These are phyloP conservation scores for Megaceryle alcyon DNA, from an alignment of 2,797 vertebrate genomes.

Conservation along the genomic window DNA sequence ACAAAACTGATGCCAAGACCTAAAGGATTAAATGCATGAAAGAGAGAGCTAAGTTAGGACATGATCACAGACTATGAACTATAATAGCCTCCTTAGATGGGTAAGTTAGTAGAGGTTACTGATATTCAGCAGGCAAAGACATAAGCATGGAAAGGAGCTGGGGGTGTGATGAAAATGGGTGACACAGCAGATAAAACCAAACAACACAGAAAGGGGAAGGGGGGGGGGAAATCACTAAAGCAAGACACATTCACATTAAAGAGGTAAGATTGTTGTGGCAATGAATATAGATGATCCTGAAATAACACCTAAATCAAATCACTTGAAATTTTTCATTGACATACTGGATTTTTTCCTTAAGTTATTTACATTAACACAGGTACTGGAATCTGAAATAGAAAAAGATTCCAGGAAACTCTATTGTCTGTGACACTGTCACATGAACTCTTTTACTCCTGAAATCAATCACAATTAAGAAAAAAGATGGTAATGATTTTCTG, in stretches of 20 bases:
- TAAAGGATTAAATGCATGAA: background rate
- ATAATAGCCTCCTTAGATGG: background rate
- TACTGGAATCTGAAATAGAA: background rate
- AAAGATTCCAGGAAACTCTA: background rate
- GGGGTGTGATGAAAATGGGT: too few relatives aligned
- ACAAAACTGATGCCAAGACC: background rate
- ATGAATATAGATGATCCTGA: background rate
- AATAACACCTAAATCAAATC: background rate
- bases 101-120: background rate
- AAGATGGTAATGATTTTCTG: background rate
- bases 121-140: background rate
- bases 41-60: background rate
- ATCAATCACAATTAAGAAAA: background rate
- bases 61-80: background rate
- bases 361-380: background rate
- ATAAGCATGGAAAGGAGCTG: background rate
- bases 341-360: background rate
- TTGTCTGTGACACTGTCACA: background rate
- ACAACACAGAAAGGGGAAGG: background rate
- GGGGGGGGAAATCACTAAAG: background rate
- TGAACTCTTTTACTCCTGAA: background rate
- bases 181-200: background rate
- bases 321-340: background rate
- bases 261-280: background rate
- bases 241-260: background rate